phyloP scores from a whole-genome alignment of 2,888 invertebrate genomes.

The Scrobipalpa costella region DNA sequence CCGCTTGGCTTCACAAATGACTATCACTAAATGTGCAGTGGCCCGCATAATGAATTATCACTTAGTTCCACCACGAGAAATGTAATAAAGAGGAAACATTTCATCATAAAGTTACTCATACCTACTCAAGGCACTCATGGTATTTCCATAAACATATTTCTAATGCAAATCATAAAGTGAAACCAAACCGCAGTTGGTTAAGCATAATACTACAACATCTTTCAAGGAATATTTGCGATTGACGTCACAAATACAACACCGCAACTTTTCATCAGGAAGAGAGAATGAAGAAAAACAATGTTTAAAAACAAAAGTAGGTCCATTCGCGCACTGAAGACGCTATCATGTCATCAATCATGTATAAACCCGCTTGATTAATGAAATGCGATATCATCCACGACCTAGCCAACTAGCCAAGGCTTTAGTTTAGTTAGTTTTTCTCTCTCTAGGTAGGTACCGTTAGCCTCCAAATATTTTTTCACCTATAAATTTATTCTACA shows the following conservation, averaged over 20 bases:
- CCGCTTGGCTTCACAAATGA: conserved; percentile 47
- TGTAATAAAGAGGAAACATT: conserved; percentile 13
- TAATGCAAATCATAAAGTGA: background rate
- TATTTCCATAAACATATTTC: background rate
- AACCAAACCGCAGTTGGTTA: conserved; percentile 3
- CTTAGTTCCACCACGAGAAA: conserved; percentile 30
- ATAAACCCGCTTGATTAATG: too few relatives aligned
- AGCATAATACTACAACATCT: background rate
- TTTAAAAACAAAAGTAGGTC: too few relatives aligned
- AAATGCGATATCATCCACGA: too few relatives aligned
- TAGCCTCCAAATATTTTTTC: too few relatives aligned
- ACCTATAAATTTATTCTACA: background rate
- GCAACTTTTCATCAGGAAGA: background rate
- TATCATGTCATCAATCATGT: too few relatives aligned
- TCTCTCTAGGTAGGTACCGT: too few relatives aligned
- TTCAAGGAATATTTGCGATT: background rate
- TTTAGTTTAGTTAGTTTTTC: too few relatives aligned
- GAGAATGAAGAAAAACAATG: too few relatives aligned
- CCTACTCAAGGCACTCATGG: background rate
- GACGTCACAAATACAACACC: background rate
- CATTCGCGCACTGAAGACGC: too few relatives aligned
- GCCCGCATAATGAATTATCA: conserved; percentile 46
- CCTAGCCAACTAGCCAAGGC: too few relatives aligned
- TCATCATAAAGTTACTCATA: conserved; percentile 4
- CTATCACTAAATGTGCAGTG: conserved; percentile 52